phyloP scores from a whole-genome alignment of 1,140 invertebrate species.

The Calliopsis andreniformis region DNA sequence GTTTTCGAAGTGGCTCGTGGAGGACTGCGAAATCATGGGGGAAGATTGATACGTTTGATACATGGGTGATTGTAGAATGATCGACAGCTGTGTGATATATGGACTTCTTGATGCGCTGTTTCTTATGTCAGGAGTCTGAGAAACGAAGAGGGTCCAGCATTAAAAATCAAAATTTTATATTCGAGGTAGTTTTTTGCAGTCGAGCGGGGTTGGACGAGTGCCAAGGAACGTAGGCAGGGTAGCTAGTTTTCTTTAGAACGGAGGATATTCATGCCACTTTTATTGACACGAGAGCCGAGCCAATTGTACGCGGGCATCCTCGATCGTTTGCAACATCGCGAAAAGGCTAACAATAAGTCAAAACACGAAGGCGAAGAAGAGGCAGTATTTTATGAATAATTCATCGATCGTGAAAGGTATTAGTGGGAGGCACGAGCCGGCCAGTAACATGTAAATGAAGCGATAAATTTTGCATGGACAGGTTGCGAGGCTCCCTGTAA shows the following conservation, averaged over 20 bases:
- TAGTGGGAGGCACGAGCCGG: conserved; percentile 63
- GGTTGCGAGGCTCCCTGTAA: conserved; percentile 56
- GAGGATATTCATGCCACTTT: conserved; percentile 55
- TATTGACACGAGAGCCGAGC: conserved; percentile 44
- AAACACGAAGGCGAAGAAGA: conserved; percentile 60
- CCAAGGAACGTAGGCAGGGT: conserved; percentile 19
- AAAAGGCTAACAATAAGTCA: conserved; percentile 67
- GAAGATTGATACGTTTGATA: conserved; percentile 36
- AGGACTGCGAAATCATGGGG: neutral
- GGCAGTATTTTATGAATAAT: conserved; percentile 67
- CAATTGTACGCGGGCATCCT: conserved; percentile 57
- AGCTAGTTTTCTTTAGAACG: conserved; percentile 28
- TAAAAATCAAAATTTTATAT: conserved; percentile 40
- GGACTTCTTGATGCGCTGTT: conserved; percentile 18
- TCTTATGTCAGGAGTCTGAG: no score
- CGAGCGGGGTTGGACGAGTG: conserved; percentile 24
- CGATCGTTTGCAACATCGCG: conserved; percentile 59
- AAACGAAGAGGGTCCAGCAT: neutral
- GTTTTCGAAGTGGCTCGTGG: neutral
- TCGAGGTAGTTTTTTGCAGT: neutral
- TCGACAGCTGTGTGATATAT: conserved; percentile 34
- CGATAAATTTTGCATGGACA: conserved; percentile 69
- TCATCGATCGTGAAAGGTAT: conserved; percentile 68
- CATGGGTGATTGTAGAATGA: neutral
- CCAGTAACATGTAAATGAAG: conserved; percentile 70